These are phyloP conservation scores for Callocephalon fimbriatum DNA, from an alignment of 2,113 vertebrate species.

Conservation along the genomic window DNA sequence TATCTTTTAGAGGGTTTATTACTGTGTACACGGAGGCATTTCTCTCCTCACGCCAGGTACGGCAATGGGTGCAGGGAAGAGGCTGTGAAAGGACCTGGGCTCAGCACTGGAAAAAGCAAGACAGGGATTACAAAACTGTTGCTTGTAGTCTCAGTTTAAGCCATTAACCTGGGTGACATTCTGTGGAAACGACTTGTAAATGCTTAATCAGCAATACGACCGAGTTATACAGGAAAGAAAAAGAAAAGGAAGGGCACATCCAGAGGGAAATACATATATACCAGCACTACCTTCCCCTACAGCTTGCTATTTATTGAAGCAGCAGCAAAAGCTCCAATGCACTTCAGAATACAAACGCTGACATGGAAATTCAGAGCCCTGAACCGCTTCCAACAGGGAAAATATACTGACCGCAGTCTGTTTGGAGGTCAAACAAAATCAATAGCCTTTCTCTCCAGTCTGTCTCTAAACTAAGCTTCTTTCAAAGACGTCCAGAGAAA, in stretches of 20 bases:
- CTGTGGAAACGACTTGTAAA: not conserved
- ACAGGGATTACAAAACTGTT: not conserved
- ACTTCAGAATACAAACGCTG: slow-evolving; percentile 30
- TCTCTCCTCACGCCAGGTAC: not conserved
- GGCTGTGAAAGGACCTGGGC: not conserved
- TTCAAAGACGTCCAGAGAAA: slow-evolving; percentile 44
- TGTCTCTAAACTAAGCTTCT: slow-evolving; percentile 63
- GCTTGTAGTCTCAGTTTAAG: not conserved
- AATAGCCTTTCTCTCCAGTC: slow-evolving; percentile 62
- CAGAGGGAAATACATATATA: not conserved
- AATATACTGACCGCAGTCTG: slow-evolving; percentile 62
- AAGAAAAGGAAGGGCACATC: not conserved
- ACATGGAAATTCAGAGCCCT: slow-evolving; percentile 45
- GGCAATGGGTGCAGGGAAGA: not conserved
- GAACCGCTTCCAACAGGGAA: slow-evolving; percentile 45
- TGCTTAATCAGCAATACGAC: not conserved
- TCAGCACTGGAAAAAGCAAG: not conserved
- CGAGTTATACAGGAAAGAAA: not conserved
- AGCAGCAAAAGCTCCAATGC: slow-evolving; percentile 31
- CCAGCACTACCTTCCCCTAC: not conserved
- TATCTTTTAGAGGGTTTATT: not conserved
- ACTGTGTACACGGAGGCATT: not conserved
- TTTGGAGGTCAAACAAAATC: slow-evolving; percentile 74
- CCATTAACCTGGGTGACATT: not conserved
- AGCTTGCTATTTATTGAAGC: slow-evolving; percentile 33